Evolutionary conservation across 2,113 vertebrate genomes (phyloP).

Genomic region (Plectropomus leopardus): DNA sequence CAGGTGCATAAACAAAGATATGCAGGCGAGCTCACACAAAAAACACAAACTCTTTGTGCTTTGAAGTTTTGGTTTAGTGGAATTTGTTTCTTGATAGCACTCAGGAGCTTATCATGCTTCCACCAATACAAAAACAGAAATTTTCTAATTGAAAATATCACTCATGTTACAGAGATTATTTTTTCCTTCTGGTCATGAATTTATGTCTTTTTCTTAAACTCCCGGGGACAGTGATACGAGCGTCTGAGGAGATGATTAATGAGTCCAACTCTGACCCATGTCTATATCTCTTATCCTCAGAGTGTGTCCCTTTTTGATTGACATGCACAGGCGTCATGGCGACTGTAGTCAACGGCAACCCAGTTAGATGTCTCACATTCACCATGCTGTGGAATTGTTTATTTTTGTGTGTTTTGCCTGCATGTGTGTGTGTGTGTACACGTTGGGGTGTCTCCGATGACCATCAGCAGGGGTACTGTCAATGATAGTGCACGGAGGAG

Average conservation of each 20-base stretch:
- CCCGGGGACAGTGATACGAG: slow-evolving; percentile 19
- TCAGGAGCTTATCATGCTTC: neutral
- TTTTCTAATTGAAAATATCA: neutral
- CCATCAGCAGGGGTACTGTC: slow-evolving; percentile 56
- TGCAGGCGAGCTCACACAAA: neutral
- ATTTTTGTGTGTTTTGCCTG: slow-evolving; percentile 66
- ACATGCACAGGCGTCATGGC: slow-evolving; percentile 72
- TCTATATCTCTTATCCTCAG: slow-evolving; percentile 59
- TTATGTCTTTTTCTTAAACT: neutral
- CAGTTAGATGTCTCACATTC: slow-evolving; percentile 36
- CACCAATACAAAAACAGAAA: neutral
- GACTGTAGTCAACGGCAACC: slow-evolving; percentile 49
- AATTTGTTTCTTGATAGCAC: slow-evolving; percentile 9
- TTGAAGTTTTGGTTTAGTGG: slow-evolving; percentile 13
- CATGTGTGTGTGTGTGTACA: slow-evolving; percentile 5
- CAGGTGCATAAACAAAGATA: slow-evolving; percentile 48
- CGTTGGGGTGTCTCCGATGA: slow-evolving; percentile 42
- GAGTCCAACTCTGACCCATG: slow-evolving; percentile 52
- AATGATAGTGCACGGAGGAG: slow-evolving; percentile 63
- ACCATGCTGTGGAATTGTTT: slow-evolving; percentile 52
- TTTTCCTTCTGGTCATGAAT: neutral
- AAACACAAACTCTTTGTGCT: slow-evolving; percentile 18
- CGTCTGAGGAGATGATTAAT: slow-evolving; percentile 66
- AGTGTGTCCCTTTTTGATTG: slow-evolving; percentile 72
- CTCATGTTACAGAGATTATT: neutral